Evolutionary conservation across 1,140 invertebrate genomes (phyloP), one percentile per base, ranked within the genome.

Genomic region (Chironomus striatipennis): DNA sequence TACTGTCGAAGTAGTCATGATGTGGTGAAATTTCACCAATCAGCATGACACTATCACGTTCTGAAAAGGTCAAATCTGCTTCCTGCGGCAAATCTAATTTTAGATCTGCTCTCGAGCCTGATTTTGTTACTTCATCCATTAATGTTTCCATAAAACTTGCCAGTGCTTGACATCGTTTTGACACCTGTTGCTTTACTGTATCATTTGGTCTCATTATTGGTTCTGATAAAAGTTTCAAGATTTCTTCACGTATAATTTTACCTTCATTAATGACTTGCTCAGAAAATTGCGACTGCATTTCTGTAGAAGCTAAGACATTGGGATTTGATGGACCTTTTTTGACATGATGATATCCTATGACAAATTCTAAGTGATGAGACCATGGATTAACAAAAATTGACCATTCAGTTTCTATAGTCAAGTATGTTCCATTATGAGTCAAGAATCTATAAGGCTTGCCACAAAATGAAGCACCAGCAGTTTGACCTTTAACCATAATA

Each of bases 341-440:
- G 3, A 98, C 89, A 74, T 88, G 85, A 85, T 98, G 94, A 79
- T 95, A 90, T 75, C 93, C 94, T 78, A 93, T 91, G 73, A 98
- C 89, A 84, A 97, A 96, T 79, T 98, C 96, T 74, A 98, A 84
- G 83, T 92, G 91, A 79, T 88, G 88, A 0, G 92, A 92, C 95
- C 95, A 98, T 0, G 96, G 95, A 87, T 97, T 97, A 42, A 96
- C 88, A 81, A 97, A 97, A 75, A 91, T 92, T 0, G 93, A 93
- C 94, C 94, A 98, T 82, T 97, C 93, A 0, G 95, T 96, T 82
- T 96, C 92, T 43, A 97, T 82, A 72, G 90, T 86, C 43, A 93
- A 86, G 80, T 88, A 96, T 77, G 89, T 88, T 0, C 94, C 93
- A 81, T 97, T 97, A 79, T 93, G 90, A 24, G 90, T 88, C 70